phyloP scores from a whole-genome alignment of 2,888 invertebrate species.

The Alcis repandata region DNA sequence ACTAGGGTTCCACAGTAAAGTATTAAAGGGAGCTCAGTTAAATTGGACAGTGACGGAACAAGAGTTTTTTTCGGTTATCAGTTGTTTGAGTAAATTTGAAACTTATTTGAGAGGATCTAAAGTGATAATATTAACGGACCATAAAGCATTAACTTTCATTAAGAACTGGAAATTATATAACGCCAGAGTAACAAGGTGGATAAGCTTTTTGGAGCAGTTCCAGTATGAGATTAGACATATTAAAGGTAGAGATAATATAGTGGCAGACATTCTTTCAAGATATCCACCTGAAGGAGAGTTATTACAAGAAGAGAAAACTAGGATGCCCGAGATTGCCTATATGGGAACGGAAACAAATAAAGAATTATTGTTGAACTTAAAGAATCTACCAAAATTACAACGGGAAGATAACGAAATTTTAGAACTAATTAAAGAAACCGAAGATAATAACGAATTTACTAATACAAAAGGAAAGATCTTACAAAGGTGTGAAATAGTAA shows the following conservation, averaged over 20 bases:
- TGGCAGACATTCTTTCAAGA: background rate
- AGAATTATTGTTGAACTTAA: background rate
- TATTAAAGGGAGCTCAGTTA: constrained; percentile 23
- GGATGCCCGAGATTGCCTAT: background rate
- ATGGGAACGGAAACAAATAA: background rate
- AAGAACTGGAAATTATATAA: constrained; percentile 48
- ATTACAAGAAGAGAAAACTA: background rate
- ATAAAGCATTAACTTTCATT: constrained; percentile 45
- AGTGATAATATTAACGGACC: constrained; percentile 46
- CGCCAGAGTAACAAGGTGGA: constrained; percentile 44
- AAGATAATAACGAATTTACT: too few relatives aligned
- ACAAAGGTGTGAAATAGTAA: background rate
- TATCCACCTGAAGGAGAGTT: background rate
- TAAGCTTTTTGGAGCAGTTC: constrained; percentile 46
- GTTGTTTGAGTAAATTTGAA: constrained; percentile 47
- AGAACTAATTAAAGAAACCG: background rate
- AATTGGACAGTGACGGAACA: constrained; percentile 50
- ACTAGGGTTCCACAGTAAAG: constrained; percentile 45
- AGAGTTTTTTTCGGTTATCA: constrained; percentile 48
- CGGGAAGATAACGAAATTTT: background rate
- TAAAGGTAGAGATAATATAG: constrained; percentile 8
- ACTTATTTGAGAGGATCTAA: constrained; percentile 48
- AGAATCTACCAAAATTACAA: background rate
- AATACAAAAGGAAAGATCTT: background rate
- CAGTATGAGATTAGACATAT: constrained; percentile 45